A percentile compares a stretch with the other conserved stretches of the same genome.
Evolutionary conservation across 2,797 vertebrate genomes (phyloP).

Genomic region (Typhlichthys eigenmanni): DNA sequence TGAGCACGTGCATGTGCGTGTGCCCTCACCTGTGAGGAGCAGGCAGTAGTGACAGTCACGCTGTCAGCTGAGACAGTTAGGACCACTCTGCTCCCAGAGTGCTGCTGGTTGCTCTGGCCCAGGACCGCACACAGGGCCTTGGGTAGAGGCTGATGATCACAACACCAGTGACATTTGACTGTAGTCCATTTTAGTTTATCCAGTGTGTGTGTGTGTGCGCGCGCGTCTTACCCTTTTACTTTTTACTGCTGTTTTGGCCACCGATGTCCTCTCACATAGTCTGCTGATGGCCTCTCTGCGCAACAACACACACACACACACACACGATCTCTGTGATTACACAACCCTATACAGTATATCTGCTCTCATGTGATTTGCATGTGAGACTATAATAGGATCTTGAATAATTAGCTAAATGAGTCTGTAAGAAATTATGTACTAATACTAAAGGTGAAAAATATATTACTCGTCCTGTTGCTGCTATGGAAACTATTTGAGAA

Average conservation of each 20-base stretch:
- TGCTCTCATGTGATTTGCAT: conserved; percentile 40
- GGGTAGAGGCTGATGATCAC: conserved; percentile 77
- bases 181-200: neutral
- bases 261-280: conserved; percentile 83
- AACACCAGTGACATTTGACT: conserved; percentile 18
- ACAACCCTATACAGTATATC: neutral
- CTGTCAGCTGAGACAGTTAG: conserved; percentile 87
- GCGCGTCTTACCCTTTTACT: conserved; percentile 81
- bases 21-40: conserved; percentile 83
- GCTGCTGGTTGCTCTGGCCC: conserved; percentile 90
- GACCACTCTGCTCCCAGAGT: conserved; percentile 86
- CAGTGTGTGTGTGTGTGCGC: conserved; percentile 14
- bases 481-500: too few relatives aligned
- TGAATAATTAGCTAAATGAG: conserved; percentile 7
- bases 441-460: neutral
- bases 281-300: conserved; percentile 92
- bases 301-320: conserved; percentile 24
- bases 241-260: conserved; percentile 79
- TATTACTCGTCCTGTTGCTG: too few relatives aligned
- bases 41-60: conserved; percentile 81
- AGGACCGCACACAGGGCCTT: conserved; percentile 85
- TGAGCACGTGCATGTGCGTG: too few relatives aligned
- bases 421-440: neutral
- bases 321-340: conserved; percentile 35
- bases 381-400: conserved; percentile 24